Conservation (phyloP, 2,113 vertebrate genomes). For the Callipepla californica region DNA sequence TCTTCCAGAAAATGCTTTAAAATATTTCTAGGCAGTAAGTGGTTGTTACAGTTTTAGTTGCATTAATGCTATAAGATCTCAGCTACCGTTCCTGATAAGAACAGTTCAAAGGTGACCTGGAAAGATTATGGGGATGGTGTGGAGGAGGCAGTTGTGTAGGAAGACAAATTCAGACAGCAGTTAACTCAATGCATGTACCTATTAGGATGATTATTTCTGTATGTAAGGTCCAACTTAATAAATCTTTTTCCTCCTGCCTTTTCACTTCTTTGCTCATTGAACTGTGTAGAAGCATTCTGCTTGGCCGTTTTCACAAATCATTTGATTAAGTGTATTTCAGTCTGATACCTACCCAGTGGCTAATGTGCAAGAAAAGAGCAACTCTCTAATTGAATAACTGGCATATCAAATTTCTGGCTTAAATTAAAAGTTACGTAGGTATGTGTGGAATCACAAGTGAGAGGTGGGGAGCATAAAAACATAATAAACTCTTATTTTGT, state of each 20-base stretch:
- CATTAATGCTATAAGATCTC: not conserved
- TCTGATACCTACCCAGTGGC: not conserved
- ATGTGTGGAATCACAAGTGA: not conserved
- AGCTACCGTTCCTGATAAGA: not conserved
- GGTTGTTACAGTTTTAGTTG: not conserved
- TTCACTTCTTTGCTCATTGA: slow-evolving; percentile 23
- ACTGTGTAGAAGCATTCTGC: slow-evolving; percentile 39
- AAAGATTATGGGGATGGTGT: not conserved
- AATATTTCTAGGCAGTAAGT: not conserved
- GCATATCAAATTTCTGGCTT: not conserved
- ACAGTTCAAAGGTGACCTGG: not conserved
- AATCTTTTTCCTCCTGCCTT: slow-evolving; percentile 28
- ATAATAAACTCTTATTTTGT: not conserved
- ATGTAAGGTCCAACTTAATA: slow-evolving; percentile 22
- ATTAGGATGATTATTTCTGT: slow-evolving; percentile 19
- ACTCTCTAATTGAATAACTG: slow-evolving; percentile 33
- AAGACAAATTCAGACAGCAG: slow-evolving; percentile 21
- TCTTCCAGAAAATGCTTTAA: not conserved
- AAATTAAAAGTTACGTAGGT: not conserved
- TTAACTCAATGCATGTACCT: slow-evolving; percentile 14
- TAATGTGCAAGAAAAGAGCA: slow-evolving; percentile 20
- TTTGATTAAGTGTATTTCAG: slow-evolving; percentile 46
- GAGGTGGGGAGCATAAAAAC: not conserved
- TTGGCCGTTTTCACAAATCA: slow-evolving; percentile 35
- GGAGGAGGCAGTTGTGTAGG: slow-evolving; percentile 3